A percentile compares a stretch with the other conserved stretches of the same genome.
Evolutionary conservation across 1,140 invertebrate genomes (phyloP).

Genomic region (Drosophila lowei): DNA sequence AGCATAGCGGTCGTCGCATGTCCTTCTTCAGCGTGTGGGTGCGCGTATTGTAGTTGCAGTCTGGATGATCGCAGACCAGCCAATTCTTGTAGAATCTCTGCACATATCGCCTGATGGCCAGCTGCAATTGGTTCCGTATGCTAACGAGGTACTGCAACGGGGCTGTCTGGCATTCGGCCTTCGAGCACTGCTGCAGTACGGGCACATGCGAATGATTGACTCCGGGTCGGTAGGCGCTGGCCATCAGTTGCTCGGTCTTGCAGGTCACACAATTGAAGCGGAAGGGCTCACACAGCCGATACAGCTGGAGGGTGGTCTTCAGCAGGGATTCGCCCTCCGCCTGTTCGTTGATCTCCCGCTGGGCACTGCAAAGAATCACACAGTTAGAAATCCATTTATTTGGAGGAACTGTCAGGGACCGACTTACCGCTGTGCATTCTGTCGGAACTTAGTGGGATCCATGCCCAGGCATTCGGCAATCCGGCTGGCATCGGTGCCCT

Average conservation of each 20-base stretch:
- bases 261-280: conserved; percentile 87
- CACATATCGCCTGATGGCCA: conserved; percentile 87
- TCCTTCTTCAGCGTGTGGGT: conserved; percentile 83
- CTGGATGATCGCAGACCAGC: conserved; percentile 94
- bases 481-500: conserved; percentile 94
- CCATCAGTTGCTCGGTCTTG: conserved; percentile 85
- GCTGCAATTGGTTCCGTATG: conserved; percentile 89
- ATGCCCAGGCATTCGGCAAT: conserved; percentile 95
- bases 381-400: not conserved
- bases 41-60: conserved; percentile 89
- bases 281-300: conserved; percentile 89
- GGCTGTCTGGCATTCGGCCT: conserved; percentile 86
- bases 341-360: conserved; percentile 65
- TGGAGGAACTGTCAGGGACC: not conserved
- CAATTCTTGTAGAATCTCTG: conserved; percentile 90
- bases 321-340: conserved; percentile 79
- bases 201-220: conserved; percentile 83
- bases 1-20: conserved; percentile 89
- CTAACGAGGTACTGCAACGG: conserved; percentile 87
- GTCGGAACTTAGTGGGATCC: conserved; percentile 84
- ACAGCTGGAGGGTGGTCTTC: conserved; percentile 88
- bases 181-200: conserved; percentile 87
- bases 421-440: conserved; percentile 67
- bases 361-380: conserved; percentile 10
- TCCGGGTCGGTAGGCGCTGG: conserved; percentile 83